Percentiles rank a stretch among this genome's conserved stretches.
Evolutionary conservation across 2,888 invertebrate genomes (phyloP).

Genomic region (Saturnia pavonia): DNA sequence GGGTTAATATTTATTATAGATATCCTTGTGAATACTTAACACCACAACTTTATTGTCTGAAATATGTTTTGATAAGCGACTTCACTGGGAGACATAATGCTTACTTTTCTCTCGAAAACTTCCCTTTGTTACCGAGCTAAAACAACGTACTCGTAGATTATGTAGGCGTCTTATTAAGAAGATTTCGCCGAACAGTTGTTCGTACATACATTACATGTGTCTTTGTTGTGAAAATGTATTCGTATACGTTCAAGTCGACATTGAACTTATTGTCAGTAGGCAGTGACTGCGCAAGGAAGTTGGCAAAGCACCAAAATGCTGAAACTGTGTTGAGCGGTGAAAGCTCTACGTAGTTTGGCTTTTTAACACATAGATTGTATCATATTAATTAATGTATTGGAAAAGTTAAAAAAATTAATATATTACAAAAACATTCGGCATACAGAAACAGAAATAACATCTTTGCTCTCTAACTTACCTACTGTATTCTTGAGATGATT

Average conservation of each 20-base stretch:
- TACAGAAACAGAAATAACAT: not conserved
- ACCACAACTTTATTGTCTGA: not conserved
- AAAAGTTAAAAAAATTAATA: not conserved
- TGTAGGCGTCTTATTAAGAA: constrained; percentile 8
- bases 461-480: not conserved
- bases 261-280: constrained; percentile 60
- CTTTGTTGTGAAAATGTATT: constrained; percentile 27
- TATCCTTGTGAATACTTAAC: not conserved
- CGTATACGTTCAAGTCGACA: constrained; percentile 49
- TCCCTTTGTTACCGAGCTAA: constrained; percentile 63
- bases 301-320: constrained; percentile 66
- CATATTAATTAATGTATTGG: not conserved
- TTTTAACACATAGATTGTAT: not conserved
- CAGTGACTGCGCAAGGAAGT: constrained; percentile 55
- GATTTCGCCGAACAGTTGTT: constrained; percentile 11
- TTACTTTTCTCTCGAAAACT: constrained; percentile 79
- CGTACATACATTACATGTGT: constrained; percentile 10
- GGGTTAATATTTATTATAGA: not conserved
- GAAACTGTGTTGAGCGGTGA: constrained; percentile 36
- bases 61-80: not conserved
- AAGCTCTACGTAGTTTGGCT: constrained; percentile 21
- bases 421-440: not conserved
- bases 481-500: not conserved
- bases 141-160: constrained; percentile 31
- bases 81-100: constrained; percentile 69